Base-by-base conservation (phyloP, 2,797 vertebrate species). In the Sciurus vulgaris region DNA sequence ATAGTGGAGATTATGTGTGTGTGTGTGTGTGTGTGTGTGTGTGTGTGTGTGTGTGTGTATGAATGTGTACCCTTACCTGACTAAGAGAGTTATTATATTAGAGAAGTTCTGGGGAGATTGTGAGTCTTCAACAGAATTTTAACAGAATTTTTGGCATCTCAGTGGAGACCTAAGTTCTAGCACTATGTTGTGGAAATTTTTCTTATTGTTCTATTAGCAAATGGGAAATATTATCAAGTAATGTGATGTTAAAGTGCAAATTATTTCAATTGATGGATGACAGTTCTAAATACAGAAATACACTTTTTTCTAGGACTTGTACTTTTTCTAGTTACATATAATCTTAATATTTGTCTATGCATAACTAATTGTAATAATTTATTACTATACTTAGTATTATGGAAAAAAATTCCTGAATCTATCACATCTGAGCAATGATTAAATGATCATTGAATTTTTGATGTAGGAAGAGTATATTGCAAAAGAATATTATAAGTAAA, bases 251-350 rank as follows among this genome's bases (percentile, higher is more conserved):
- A 65, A 81, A 89, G 17, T 87, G 3, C 8, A 90, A 73, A 61
- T 89, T 79, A n/a, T 28, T 38, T 59, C 73, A 44, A 51, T 86
- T 28, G 47, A n/a, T 93, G 41, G 54, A 81, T 84, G 12, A 9
- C 26, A 86, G 11, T 90, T 89, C 11, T 81, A 65, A 96, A 89
- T 41, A 22, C 12, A 74, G 35, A 51, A 69, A 26, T 35, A 13
- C 13, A 69, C 0, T 73, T 86, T 88, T 86, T 81, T 82, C 26
- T 79, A 72, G 35, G 47, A 85, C 11, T 44, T 72, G 11, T 30
- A 18, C 20, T 63, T 84, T 96, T 92, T 92, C 30, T 54, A 56
- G 24, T 92, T 95, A 78, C 72, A 56, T 92, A 5, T 83, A 92
- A 69, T 84, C 28, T 84, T n/a, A 33, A 74, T 79, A 72, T 81